Base-by-base conservation (phyloP, 2,797 vertebrate species). In the Sebastes kiyomatsui region DNA sequence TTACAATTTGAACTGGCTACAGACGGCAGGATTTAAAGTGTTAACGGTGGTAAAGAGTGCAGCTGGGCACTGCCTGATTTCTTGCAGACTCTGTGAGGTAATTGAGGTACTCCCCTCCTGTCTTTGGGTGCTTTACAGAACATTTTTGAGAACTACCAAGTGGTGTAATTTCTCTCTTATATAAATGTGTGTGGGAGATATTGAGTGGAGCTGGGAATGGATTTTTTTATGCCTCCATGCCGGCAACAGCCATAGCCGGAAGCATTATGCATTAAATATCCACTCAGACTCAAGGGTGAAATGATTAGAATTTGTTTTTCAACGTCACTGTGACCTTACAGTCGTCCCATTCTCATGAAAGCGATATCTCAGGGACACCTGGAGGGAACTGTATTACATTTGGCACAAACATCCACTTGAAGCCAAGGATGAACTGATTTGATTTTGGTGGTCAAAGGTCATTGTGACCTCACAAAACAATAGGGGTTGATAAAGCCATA, bases 41-140 rank as follows among this genome's bases (percentile, higher is more conserved):
- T 82, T 82, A 91, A 72, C 4, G 2, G 70, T 55, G 71, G 69
- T 80, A 72, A 61, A 68, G 32, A 71, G 77, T 46, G 69, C 70
- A 80, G 72, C 83, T 80, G 72, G 80, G 58, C 33, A 12, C 70
- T 65, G 72, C 35, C 58, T 82, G 32, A 80, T 76, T 25, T 83
- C 77, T 81, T 80, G 65, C 84, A 86, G 85, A 75, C 76, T 82
- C 6, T 30, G 18, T 35, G 25, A 62, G 46, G 67, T 80, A 61
- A 62, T 69, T 69, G 65, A 79, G n/a, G 23, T 75, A 35, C 33
- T 59, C 23, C 10, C 61, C 54, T 82, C 35, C 7, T 25, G 18
- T 62, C 32, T 82, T 46, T 54, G 18, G 12, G 20, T 60, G 46
- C 59, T 79, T 84, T 77, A 16, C n/a, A 76, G 66, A 38, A 87